Evolutionary conservation across 2,888 invertebrate species (phyloP), one percentile per base, ranked within the genome.

Genomic region (Tanaodytes sp.): DNA sequence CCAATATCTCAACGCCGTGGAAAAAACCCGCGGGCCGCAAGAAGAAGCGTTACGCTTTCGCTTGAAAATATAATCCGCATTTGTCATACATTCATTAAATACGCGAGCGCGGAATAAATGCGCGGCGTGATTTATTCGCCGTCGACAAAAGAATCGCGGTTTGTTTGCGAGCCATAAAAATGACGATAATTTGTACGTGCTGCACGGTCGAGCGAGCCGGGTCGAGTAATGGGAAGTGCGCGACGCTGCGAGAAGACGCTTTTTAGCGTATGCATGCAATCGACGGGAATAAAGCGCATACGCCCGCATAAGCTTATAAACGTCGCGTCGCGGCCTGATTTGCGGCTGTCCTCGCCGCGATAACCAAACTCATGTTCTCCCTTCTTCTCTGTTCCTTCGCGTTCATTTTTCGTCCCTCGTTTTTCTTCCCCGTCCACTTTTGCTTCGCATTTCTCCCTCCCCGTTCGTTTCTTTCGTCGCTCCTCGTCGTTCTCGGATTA

Each of bases 101-200:
- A 20, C 14, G 15, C 27, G 18, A 40, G 20, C 45, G 48, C 42
- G 23, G 48, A 43, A 54, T 45, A 48, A 59, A 48, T 42, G 52
- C 15, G n/a, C 27, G 30, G 6, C 2, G 14, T 30, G 36, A 65
- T 65, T 52, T 58, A 58, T 58, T 52, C 33, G 40, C 20, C 48
- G 40, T n/a, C 39, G 37, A 52, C 39, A 66, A 55, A 54, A 42
- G 43, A 43, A 55, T 37, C 43, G 27, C 27, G 23, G 40, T 61
- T 49, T 48, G 59, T 66, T 66, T 61, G 54, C 45, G 27, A 49
- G 59, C 48, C 54, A 66, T 66, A 67, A 67, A 67, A 67, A 67
- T 67, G 61, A 67, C 62, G 57, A 67, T 67, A 67, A 67, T 67
- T 67, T 67, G 67, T 62, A 62, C 67, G 57, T 57, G 67, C 61